These are phyloP conservation scores for Dicrurus megarhynchus DNA, from an alignment of 2,113 vertebrate genomes.

Conservation along the genomic window DNA sequence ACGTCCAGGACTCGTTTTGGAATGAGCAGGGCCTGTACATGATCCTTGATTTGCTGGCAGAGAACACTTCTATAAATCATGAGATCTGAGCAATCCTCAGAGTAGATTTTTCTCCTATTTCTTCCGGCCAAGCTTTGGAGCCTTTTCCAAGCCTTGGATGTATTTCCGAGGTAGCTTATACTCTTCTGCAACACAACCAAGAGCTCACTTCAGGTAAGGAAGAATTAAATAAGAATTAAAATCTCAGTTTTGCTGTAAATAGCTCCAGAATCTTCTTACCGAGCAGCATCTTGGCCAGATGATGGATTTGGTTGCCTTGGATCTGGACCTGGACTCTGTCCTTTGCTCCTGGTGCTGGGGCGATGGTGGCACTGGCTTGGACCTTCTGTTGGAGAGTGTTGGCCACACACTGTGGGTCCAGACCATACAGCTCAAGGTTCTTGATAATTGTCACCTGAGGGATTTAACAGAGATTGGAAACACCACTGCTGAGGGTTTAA, in stretches of 20 bases:
- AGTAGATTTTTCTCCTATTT: slow-evolving; percentile 68
- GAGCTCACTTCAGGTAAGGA: neutral
- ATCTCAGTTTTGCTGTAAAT: neutral
- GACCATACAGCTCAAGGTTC: slow-evolving; percentile 90
- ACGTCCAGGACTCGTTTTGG: neutral
- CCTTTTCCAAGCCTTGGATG: slow-evolving; percentile 90
- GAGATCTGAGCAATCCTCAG: neutral
- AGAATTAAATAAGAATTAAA: neutral
- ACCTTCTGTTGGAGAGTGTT: slow-evolving; percentile 83
- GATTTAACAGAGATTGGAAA: neutral
- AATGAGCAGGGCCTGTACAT: neutral
- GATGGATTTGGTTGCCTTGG: slow-evolving; percentile 93
- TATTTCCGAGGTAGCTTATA: slow-evolving; percentile 89
- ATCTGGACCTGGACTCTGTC: slow-evolving; percentile 90
- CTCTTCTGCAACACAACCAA: slow-evolving; percentile 81
- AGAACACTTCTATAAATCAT: neutral
- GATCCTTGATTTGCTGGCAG: neutral
- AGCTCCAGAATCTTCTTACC: slow-evolving; percentile 71
- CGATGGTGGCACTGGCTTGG: slow-evolving; percentile 88
- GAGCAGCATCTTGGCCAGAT: slow-evolving; percentile 83
- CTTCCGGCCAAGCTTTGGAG: slow-evolving; percentile 84
- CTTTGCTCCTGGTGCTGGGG: slow-evolving; percentile 80
- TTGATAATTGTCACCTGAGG: slow-evolving; percentile 90
- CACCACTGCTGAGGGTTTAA: neutral
- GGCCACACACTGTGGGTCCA: slow-evolving; percentile 85